Conservation (phyloP, 1,140 invertebrate species). For the Phortica variegata region DNA sequence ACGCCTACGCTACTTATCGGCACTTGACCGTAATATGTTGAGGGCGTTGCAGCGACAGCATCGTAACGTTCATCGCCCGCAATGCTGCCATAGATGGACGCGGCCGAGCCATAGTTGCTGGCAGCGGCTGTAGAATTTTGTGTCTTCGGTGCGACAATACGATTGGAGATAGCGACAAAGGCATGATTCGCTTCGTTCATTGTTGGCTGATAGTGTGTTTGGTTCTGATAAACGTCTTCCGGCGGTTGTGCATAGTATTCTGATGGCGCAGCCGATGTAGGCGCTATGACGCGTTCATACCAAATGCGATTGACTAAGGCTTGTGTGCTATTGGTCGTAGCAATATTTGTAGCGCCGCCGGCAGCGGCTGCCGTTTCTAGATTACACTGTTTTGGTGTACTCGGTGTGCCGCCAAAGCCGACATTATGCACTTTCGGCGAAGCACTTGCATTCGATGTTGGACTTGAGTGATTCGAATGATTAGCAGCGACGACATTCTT, state of each 20-base stretch:
- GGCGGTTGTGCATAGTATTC: slow-evolving; percentile 43
- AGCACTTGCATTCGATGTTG: slow-evolving; percentile 25
- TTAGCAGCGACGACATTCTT: slow-evolving; percentile 29
- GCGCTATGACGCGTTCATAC: slow-evolving; percentile 47
- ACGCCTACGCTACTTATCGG: slow-evolving; percentile 23
- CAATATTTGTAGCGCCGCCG: neutral
- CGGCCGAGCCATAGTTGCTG: slow-evolving; percentile 31
- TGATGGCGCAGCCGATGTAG: slow-evolving; percentile 21
- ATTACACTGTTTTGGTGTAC: slow-evolving; percentile 38
- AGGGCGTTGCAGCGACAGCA: slow-evolving; percentile 41
- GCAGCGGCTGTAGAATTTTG: too few relatives aligned
- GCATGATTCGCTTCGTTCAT: slow-evolving; percentile 33
- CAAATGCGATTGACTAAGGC: slow-evolving; percentile 58
- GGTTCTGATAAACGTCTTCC: slow-evolving; percentile 39
- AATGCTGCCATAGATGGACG: slow-evolving; percentile 31
- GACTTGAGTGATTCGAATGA: slow-evolving; percentile 26
- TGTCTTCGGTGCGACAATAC: slow-evolving; percentile 40
- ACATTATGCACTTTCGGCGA: slow-evolving; percentile 23
- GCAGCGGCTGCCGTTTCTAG: slow-evolving; percentile 24
- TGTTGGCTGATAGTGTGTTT: slow-evolving; percentile 18
- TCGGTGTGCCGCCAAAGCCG: slow-evolving; percentile 5
- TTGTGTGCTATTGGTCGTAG: slow-evolving; percentile 31
- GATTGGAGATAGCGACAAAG: slow-evolving; percentile 53
- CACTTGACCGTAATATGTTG: slow-evolving; percentile 48
- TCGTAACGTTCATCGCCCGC: slow-evolving; percentile 32